Evolutionary conservation across 2,113 vertebrate species (phyloP).

Genomic region (Limnothrissa miodon): DNA sequence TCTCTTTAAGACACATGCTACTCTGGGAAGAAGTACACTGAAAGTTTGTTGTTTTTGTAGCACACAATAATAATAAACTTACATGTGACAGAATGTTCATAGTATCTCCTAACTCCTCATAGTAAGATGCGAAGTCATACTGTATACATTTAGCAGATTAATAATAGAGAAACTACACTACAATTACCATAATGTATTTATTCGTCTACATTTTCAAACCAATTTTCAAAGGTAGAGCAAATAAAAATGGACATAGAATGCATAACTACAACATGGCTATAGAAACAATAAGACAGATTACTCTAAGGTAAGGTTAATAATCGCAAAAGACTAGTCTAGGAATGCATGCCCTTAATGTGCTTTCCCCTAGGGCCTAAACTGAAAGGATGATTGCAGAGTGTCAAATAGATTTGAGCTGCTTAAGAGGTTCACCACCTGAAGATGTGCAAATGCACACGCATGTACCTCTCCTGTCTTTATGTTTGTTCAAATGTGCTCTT

Average conservation of each 20-base stretch:
- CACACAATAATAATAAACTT: not conserved
- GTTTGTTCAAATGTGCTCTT: not conserved
- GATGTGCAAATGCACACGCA: slow-evolving; percentile 22
- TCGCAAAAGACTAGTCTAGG: not conserved
- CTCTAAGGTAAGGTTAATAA: no score
- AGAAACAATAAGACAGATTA: no score
- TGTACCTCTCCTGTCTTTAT: not conserved
- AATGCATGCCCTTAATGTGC: not conserved
- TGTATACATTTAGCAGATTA: no score
- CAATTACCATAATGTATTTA: not conserved
- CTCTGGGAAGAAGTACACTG: not conserved
- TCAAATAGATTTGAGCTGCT: not conserved
- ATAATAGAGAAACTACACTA: not conserved
- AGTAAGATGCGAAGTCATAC: no score
- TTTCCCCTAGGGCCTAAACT: slow-evolving; percentile 14
- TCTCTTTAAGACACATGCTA: not conserved
- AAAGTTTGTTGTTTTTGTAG: not conserved
- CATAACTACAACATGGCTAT: no score
- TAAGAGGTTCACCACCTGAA: not conserved
- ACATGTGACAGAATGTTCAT: not conserved
- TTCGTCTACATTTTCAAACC: no score
- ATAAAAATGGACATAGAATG: no score
- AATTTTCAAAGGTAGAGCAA: no score
- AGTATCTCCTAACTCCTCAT: not conserved
- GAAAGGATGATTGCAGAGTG: slow-evolving; percentile 25